Evolutionary conservation across 2,888 invertebrate species (phyloP).

Genomic region (Geophilus truncorum): DNA sequence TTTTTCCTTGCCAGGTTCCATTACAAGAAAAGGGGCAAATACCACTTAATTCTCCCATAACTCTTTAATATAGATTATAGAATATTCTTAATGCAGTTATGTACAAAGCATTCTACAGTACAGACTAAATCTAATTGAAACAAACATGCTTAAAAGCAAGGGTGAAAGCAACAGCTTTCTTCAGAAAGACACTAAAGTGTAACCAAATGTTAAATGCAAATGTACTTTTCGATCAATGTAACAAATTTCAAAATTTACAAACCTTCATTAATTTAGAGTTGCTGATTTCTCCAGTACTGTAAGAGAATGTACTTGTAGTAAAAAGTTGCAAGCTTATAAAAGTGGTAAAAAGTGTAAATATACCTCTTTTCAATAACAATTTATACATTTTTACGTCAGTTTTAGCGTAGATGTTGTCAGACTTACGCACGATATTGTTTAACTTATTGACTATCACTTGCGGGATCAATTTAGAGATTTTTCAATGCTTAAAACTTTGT

Average conservation of each 20-base stretch:
- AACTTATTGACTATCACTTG: too few relatives aligned
- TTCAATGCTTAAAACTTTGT: not conserved
- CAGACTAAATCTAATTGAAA: not conserved
- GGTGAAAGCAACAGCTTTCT: not conserved
- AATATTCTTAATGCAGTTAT: not conserved
- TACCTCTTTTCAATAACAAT: not conserved
- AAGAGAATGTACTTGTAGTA: not conserved
- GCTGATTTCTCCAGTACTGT: not conserved
- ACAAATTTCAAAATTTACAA: conserved; percentile 8
- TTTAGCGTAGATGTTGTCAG: not conserved
- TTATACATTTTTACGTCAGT: not conserved
- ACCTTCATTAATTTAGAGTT: not conserved
- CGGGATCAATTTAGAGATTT: not conserved
- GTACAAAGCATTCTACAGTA: not conserved
- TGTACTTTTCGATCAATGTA: not conserved
- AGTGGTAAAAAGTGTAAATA: conserved; percentile 27
- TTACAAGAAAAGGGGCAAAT: not conserved
- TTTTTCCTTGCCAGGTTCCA: not conserved
- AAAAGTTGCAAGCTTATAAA: conserved; percentile 19
- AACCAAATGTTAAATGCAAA: not conserved
- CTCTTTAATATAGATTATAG: not conserved
- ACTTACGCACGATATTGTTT: too few relatives aligned
- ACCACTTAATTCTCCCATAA: not conserved
- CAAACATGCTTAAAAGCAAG: not conserved
- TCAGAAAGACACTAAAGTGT: not conserved